A percentile compares a stretch with the other conserved stretches of the same genome.
phyloP scores from a whole-genome alignment of 2,113 vertebrate genomes.

The Varanus komodoensis region DNA sequence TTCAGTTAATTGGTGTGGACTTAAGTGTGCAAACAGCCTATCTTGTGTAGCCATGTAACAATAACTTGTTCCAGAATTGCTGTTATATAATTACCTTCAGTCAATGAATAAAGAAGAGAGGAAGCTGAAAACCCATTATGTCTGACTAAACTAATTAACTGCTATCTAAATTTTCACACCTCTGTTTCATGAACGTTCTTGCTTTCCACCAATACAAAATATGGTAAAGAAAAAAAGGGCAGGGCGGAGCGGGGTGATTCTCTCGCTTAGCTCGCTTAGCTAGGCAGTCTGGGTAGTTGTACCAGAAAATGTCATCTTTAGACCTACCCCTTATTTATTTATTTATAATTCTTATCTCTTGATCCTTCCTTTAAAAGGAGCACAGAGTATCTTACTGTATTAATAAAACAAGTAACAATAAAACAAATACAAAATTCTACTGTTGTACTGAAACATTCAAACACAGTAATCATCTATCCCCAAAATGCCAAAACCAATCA shows the following conservation, averaged over 20 bases:
- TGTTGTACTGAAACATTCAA: too few relatives aligned
- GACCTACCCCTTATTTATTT: too few relatives aligned
- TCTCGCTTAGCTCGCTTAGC: background rate
- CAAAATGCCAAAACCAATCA: too few relatives aligned
- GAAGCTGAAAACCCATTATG: conserved; percentile 78
- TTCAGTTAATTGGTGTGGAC: conserved; percentile 76
- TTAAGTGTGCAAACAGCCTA: conserved; percentile 61
- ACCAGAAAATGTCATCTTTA: background rate
- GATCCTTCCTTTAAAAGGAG: too few relatives aligned
- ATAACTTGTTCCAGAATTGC: conserved; percentile 71
- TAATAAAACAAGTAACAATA: too few relatives aligned
- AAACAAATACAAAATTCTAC: too few relatives aligned
- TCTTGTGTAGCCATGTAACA: conserved; percentile 70
- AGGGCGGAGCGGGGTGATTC: background rate
- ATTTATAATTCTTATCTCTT: too few relatives aligned
- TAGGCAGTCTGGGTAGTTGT: background rate
- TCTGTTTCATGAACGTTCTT: conserved; percentile 74
- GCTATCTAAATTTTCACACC: conserved; percentile 81
- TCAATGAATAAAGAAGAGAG: conserved; percentile 73
- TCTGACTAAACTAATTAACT: conserved; percentile 81
- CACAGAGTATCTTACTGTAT: too few relatives aligned
- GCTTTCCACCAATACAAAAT: conserved; percentile 64
- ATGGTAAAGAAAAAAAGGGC: conserved; percentile 59
- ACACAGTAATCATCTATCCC: too few relatives aligned
- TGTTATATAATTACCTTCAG: conserved; percentile 75